Base-by-base conservation (phyloP, 2,888 invertebrate genomes). In the Cosmopolites sordidus region DNA sequence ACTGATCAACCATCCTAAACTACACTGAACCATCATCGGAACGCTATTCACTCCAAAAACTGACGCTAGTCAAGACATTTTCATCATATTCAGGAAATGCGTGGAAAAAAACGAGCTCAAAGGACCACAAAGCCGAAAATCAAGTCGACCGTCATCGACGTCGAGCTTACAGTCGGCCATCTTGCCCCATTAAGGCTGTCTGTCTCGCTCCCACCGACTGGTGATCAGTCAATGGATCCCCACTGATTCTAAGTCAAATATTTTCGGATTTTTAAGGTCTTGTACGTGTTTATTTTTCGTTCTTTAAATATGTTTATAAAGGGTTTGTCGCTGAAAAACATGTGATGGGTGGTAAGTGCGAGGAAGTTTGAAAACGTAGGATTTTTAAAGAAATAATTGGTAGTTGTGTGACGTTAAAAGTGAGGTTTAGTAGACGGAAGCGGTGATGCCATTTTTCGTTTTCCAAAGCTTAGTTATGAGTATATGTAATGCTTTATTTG, bases 181-280 rank as follows among this genome's bases (percentile, higher is more conserved):
- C 60, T 69, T 70, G 69, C 60, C 64, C 55, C 58, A 56, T 60
- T 60, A 64, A 60, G 67, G 67, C 69, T 64, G 60, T 69, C 64
- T 58, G 47, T 53, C 27, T 52, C 48, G 42, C 14, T 39, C 45
- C 11, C 38, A n/a, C 16, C 42, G 39, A n/a, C 33, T 33, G 33
- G n/a, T 33, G 11, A 33, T 33, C 33, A 33, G 33, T 58, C 54
- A 51, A 51, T 48, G 27, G 49, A 38, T 43, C 43, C 16, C 33
- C 43, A 49, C 40, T 49, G 52, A 49, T 53, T 51, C 45, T 29
- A 43, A 40, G 47, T 45, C 41, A 46, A 49, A 49, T 56, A 56
- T 56, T 56, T 56, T 56, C 52, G 48, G 56, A 50, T 52, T 56
- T 50, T 22, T 51, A 47, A 43, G 51, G 45, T 51, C 51, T 33